Evolutionary conservation across 2,113 vertebrate species (phyloP), one percentile per base, ranked within the genome.

Genomic region (Dicerorhinus sumatrensis): DNA sequence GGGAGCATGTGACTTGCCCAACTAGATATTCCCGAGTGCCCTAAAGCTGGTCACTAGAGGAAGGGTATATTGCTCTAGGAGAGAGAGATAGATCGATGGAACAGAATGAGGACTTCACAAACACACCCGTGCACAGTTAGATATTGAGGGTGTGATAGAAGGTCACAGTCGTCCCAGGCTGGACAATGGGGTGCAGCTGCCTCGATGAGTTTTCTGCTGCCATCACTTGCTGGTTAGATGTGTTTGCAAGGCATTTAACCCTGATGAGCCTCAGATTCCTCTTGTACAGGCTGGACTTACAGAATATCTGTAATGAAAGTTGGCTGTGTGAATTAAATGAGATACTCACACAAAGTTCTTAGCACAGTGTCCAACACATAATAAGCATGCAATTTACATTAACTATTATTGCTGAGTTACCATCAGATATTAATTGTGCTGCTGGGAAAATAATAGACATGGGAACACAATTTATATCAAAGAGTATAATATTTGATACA

Each of bases 121-220:
- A 36, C 0, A 23, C 39, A 36, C 12, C 4, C 11, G 1, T 2
- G 63, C 1, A 1, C 1, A 8, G 9, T 7, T 1, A 65, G 54
- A 13, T 6, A 0, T 1, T 1, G 10, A 36, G 11, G 2, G 18
- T 51, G 3, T 6, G 51, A 39, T 4, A 5, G 51, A 16, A 4
- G 21, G 25, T 56, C 36, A 3, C 5, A 0, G 20, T 3, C 0
- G 33, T 63, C 36, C 51, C 67, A 4, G 39, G 33, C 11, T 54
- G 33, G 48, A 29, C 8, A 27, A 10, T 11, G 48, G 36, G 88
- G 18, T 1, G 3, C 21, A 46, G 46, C 33, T 29, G 27, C 36
- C 17, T 6, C 31, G 29, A 16, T 21, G 31, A 33, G 29, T 6
- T n/a, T n/a, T 42, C 54, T 16, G 23, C 46, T 23, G 17, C 48